Percentiles rank a stretch among this genome's conserved stretches.
Evolutionary conservation across 2,113 vertebrate species (phyloP).

Genomic region (Osmerus mordax): DNA sequence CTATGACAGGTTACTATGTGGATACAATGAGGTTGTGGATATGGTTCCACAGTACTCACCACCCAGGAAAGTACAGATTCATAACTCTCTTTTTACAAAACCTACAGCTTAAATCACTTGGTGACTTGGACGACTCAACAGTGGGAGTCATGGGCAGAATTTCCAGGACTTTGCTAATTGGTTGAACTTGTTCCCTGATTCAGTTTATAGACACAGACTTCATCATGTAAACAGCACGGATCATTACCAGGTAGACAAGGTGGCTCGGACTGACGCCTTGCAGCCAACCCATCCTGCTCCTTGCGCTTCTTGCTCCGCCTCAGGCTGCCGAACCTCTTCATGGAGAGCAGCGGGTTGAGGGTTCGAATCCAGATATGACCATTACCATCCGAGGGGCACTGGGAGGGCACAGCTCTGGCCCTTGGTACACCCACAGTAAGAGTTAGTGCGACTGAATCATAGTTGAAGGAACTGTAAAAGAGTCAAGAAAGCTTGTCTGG

Average conservation of each 20-base stretch:
- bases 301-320: conserved; percentile 85
- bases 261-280: conserved; percentile 80
- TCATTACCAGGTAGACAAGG: conserved; percentile 66
- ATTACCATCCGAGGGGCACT: conserved; percentile 52
- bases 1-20: background rate
- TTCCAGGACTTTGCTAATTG: background rate
- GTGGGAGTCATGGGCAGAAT: background rate
- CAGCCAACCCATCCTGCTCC: conserved; percentile 69
- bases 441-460: conserved; percentile 11
- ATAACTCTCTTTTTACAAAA: too few relatives aligned
- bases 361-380: conserved; percentile 46
- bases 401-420: background rate
- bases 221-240: conserved; percentile 1
- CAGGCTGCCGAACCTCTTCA: conserved; percentile 95
- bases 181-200: background rate
- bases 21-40: background rate
- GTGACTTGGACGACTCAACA: background rate
- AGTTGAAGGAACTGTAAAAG: background rate
- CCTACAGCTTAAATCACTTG: background rate
- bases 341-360: conserved; percentile 64
- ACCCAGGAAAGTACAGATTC: too few relatives aligned
- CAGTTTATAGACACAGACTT: background rate
- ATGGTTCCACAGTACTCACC: too few relatives aligned
- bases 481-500: background rate
- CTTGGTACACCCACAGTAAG: conserved; percentile 4